A percentile compares a stretch with the other conserved stretches of the same genome.
Evolutionary conservation across 2,113 vertebrate species (phyloP).

Genomic region (Phaetusa simplex): DNA sequence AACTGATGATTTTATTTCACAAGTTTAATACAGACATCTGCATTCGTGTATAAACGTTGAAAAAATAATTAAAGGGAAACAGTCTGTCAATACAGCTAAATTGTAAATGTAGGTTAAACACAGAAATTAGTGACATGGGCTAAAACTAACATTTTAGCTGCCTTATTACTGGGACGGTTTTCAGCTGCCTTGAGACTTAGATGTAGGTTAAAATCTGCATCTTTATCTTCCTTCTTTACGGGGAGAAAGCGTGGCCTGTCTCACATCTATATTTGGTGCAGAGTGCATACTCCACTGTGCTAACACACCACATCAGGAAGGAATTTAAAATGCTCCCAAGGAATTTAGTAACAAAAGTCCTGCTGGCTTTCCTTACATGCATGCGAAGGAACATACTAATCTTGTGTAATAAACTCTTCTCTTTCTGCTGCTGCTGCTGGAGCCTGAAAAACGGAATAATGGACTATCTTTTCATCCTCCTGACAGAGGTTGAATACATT

Average conservation of each 20-base stretch:
- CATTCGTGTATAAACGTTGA: not conserved
- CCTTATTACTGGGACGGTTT: not conserved
- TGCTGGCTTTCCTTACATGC: conserved; percentile 24
- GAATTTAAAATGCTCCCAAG: conserved; percentile 49
- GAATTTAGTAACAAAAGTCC: conserved; percentile 39
- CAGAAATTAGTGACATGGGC: not conserved
- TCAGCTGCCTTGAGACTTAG: not conserved
- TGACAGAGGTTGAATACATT: not conserved
- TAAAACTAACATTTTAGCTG: not conserved
- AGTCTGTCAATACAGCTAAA: not conserved
- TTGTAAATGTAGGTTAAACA: not conserved
- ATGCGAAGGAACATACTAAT: not conserved
- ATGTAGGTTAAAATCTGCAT: not conserved
- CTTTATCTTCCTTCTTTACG: not conserved
- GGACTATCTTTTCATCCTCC: not conserved
- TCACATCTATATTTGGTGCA: conserved; percentile 47
- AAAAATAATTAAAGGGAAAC: not conserved
- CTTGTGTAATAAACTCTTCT: not conserved
- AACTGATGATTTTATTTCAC: not conserved
- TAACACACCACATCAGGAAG: conserved; percentile 52
- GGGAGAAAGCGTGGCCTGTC: not conserved
- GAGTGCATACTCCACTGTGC: not conserved
- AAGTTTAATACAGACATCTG: not conserved
- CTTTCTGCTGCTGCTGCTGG: not conserved
- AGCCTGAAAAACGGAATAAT: not conserved